Percentiles rank a stretch among this genome's conserved stretches.
Conservation (phyloP, 1,140 invertebrate species). For the Tetragnatha versicolor region DNA sequence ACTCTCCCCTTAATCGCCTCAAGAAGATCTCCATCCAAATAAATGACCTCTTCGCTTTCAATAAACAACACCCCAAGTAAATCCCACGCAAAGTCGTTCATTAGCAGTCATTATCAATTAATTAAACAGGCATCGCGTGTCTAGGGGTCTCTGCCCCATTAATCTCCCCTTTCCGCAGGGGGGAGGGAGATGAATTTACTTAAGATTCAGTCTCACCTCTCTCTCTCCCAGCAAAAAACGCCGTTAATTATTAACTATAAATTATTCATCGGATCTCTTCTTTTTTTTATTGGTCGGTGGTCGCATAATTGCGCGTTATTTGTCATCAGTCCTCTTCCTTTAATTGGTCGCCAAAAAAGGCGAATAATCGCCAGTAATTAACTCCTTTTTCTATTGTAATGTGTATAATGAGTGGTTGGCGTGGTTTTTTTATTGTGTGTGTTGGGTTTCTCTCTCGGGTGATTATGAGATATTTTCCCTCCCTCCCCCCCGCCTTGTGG, state of each 20-base stretch:
- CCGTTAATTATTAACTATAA: conserved; percentile 47
- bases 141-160: not conserved
- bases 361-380: conserved; percentile 38
- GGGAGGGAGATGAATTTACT: too few species aligned
- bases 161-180: too few species aligned
- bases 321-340: conserved; percentile 22
- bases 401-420: too few species aligned
- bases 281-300: not conserved
- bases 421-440: conserved; percentile 32
- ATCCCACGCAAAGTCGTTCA: not conserved
- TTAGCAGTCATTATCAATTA: conserved; percentile 23
- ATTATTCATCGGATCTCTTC: conserved; percentile 37
- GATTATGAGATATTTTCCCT: conserved; percentile 7
- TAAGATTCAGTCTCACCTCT: too few species aligned
- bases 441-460: conserved; percentile 2
- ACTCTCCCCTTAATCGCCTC: too few species aligned
- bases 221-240: not conserved
- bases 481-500: too few species aligned
- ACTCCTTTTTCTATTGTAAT: conserved; percentile 42
- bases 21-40: too few species aligned
- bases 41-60: too few species aligned
- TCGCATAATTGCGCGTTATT: conserved; percentile 29
- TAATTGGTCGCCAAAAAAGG: conserved; percentile 2
- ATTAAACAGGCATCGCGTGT: not conserved
- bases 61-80: too few species aligned